Conservation (phyloP, 2,888 invertebrate genomes). For the Drosophila melanocephala region DNA sequence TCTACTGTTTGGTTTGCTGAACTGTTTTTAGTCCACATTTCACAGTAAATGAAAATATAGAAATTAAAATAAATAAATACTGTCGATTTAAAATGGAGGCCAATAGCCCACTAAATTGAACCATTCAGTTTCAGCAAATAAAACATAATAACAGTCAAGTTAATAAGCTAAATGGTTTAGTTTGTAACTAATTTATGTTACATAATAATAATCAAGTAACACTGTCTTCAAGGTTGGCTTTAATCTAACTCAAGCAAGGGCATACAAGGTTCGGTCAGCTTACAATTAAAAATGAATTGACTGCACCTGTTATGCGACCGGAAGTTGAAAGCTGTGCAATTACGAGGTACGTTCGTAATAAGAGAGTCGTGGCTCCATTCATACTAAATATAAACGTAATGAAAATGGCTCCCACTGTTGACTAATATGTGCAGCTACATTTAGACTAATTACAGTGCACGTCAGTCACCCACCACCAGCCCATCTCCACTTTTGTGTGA, state of each 20-base stretch:
- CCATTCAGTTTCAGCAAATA: neutral
- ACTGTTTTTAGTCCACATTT: no score
- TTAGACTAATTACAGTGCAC: constrained; percentile 66
- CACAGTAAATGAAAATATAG: neutral
- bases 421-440: constrained; percentile 61
- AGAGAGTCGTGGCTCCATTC: constrained; percentile 43
- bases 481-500: constrained; percentile 38
- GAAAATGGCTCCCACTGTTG: constrained; percentile 51
- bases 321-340: constrained; percentile 64
- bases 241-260: constrained; percentile 7
- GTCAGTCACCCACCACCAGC: neutral
- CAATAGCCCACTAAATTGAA: neutral
- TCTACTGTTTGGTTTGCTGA: neutral
- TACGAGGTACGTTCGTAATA: constrained; percentile 57
- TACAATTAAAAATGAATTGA: constrained; percentile 26
- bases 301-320: constrained; percentile 69
- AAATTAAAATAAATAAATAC: neutral
- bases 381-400: constrained; percentile 35
- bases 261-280: constrained; percentile 21
- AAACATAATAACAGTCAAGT: neutral
- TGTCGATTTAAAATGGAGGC: neutral
- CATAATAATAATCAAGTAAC: neutral
- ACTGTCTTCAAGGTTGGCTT: neutral
- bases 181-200: neutral
- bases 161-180: neutral